Conservation (phyloP, 2,888 invertebrate species). For the Lithodes maja region DNA sequence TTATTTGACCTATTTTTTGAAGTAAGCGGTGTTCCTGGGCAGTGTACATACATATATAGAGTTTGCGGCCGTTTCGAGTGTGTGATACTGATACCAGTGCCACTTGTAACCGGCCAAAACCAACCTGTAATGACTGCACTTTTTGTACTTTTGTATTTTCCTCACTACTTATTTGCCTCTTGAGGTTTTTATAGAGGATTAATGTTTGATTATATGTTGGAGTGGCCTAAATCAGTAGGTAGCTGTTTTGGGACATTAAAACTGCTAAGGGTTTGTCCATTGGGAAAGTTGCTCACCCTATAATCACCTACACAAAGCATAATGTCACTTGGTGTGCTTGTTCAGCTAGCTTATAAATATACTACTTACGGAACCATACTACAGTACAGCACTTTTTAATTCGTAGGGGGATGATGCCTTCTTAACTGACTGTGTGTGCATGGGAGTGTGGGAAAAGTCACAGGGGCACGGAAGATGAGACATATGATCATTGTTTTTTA, state of each 20-base stretch:
- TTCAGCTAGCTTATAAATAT: slow-evolving; percentile 51
- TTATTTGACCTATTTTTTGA: slow-evolving; percentile 58
- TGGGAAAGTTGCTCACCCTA: slow-evolving; percentile 56
- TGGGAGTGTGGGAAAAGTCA: slow-evolving; percentile 61
- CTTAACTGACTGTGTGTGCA: slow-evolving; percentile 61
- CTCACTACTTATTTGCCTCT: slow-evolving; percentile 60
- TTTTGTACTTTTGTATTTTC: slow-evolving; percentile 55
- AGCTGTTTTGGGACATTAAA: slow-evolving; percentile 63
- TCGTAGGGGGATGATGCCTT: slow-evolving; percentile 53
- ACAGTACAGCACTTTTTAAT: slow-evolving; percentile 49
- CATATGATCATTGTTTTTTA: not conserved
- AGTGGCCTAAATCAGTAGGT: slow-evolving; percentile 66
- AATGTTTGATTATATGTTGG: slow-evolving; percentile 57
- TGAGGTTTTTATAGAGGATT: slow-evolving; percentile 65
- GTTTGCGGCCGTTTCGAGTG: slow-evolving; percentile 60
- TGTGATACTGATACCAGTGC: slow-evolving; percentile 46
- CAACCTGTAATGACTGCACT: slow-evolving; percentile 64
- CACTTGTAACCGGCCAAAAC: slow-evolving; percentile 56
- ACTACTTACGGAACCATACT: slow-evolving; percentile 51
- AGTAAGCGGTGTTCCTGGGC: slow-evolving; percentile 69
- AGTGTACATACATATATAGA: slow-evolving; percentile 66
- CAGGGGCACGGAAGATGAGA: slow-evolving; percentile 61
- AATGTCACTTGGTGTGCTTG: slow-evolving; percentile 65
- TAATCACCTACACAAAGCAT: slow-evolving; percentile 60
- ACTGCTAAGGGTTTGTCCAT: slow-evolving; percentile 51